A percentile compares a stretch with the other conserved stretches of the same genome.
phyloP scores from a whole-genome alignment of 2,113 vertebrate species.

The Alligator mississippiensis region DNA sequence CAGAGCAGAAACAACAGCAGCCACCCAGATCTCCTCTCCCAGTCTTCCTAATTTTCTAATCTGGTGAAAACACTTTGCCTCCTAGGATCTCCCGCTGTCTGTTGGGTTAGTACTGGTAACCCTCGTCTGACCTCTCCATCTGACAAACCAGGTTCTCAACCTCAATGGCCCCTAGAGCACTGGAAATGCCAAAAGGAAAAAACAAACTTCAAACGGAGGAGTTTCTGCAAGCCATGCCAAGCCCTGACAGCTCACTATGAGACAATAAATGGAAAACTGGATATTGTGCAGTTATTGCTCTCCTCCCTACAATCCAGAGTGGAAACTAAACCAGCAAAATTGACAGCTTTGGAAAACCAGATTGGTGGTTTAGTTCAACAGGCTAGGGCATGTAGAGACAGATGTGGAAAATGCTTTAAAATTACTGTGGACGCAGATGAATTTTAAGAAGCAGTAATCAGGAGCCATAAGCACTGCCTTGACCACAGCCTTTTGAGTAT shows the following conservation, averaged over 20 bases:
- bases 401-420: constrained; percentile 67
- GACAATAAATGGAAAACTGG: constrained; percentile 60
- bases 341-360: constrained; percentile 65
- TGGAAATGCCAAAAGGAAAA: constrained; percentile 55
- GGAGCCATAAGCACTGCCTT: neutral
- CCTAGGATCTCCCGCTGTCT: neutral
- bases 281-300: constrained; percentile 11
- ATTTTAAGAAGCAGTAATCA: constrained; percentile 77
- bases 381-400: constrained; percentile 49
- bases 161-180: constrained; percentile 24
- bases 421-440: constrained; percentile 37
- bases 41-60: neutral
- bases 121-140: constrained; percentile 58
- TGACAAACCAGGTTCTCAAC: constrained; percentile 45
- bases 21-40: neutral
- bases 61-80: constrained; percentile 36
- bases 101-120: constrained; percentile 39
- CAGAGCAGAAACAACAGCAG: neutral
- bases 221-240: constrained; percentile 35
- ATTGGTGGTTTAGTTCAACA: constrained; percentile 58
- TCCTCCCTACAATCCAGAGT: constrained; percentile 38
- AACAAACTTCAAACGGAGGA: constrained; percentile 44
- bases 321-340: constrained; percentile 41
- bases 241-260: constrained; percentile 49
- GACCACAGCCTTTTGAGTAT: constrained; percentile 28